Percentiles rank a stretch among this genome's conserved stretches.
phyloP scores from a whole-genome alignment of 2,797 vertebrate genomes.

The Coluber constrictor region DNA sequence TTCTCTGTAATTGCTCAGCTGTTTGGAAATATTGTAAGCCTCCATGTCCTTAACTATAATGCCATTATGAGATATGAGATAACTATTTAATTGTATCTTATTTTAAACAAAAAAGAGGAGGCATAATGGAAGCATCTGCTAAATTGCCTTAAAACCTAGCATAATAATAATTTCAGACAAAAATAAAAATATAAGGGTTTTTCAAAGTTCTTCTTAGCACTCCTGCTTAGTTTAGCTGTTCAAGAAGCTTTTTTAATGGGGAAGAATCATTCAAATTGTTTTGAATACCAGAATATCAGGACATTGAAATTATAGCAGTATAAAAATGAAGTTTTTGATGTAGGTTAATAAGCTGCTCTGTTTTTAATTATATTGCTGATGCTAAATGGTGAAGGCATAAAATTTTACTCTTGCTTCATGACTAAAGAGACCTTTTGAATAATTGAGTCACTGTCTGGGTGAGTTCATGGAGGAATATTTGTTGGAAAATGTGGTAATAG shows the following conservation, averaged over 20 bases:
- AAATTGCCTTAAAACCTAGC: conserved; percentile 14
- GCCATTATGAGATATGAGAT: conserved; percentile 3
- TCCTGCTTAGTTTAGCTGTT: not conserved
- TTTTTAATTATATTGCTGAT: conserved; percentile 1
- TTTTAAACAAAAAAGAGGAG: not conserved
- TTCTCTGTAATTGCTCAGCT: not conserved
- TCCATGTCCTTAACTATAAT: not conserved
- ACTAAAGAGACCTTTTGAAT: conserved; percentile 23
- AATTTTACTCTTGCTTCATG: conserved; percentile 13
- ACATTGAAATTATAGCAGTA: not conserved
- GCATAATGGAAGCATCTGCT: conserved; percentile 1
- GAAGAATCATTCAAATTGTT: not conserved
- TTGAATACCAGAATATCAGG: not conserved
- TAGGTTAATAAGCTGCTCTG: not conserved
- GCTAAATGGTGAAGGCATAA: conserved; percentile 8
- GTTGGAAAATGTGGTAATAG: conserved; percentile 28
- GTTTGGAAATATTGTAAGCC: not conserved
- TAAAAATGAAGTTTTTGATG: not conserved
- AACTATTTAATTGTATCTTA: not conserved
- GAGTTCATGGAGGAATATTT: conserved; percentile 23
- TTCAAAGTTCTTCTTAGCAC: not conserved
- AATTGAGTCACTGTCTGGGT: conserved; percentile 29
- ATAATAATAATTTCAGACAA: not conserved
- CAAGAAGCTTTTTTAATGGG: not conserved
- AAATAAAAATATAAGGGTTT: not conserved